Conservation (phyloP, 2,888 invertebrate species). For the Pollenia amentaria region DNA sequence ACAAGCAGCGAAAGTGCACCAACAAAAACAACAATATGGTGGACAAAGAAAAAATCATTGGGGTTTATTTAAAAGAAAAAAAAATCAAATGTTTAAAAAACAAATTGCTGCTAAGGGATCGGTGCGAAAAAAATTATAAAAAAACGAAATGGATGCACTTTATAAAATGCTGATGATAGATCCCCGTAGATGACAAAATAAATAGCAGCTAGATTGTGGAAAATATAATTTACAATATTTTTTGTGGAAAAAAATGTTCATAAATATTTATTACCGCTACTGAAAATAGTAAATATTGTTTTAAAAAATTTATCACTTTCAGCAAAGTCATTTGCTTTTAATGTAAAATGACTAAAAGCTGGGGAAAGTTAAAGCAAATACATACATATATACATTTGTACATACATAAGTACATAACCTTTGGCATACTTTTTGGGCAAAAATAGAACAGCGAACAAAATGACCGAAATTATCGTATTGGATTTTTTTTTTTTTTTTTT, state of each 20-base stretch:
- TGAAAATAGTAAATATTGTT: too few relatives aligned
- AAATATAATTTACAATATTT: background rate
- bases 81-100: slow-evolving; percentile 60
- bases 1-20: background rate
- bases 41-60: slow-evolving; percentile 25
- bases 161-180: slow-evolving; percentile 8
- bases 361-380: background rate
- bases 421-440: background rate
- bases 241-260: background rate
- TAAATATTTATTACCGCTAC: too few relatives aligned
- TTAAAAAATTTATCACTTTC: too few relatives aligned
- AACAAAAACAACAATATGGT: slow-evolving; percentile 8
- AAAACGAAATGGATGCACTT: slow-evolving; percentile 11
- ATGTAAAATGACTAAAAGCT: background rate
- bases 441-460: background rate
- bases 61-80: slow-evolving; percentile 34
- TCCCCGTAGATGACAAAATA: slow-evolving; percentile 4
- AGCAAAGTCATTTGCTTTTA: too few relatives aligned
- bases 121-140: background rate
- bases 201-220: background rate
- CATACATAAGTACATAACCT: background rate
- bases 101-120: slow-evolving; percentile 60
- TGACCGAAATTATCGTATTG: too few relatives aligned
- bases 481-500: background rate
- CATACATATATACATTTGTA: too few relatives aligned